phyloP scores from a whole-genome alignment of 2,888 invertebrate species.

The Pimpla rufipes region DNA sequence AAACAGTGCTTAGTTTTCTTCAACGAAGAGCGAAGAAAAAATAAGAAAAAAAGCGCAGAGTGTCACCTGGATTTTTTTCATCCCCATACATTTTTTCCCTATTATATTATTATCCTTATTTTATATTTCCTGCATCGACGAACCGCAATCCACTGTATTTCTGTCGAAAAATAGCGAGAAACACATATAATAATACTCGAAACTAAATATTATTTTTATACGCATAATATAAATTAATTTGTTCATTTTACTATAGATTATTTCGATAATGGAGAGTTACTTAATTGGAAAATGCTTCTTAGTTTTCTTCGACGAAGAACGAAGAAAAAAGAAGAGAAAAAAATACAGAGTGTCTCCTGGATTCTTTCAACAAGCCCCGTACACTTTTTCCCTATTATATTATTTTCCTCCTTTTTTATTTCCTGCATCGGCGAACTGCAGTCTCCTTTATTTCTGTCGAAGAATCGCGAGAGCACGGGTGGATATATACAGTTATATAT shows the following conservation, averaged over 20 bases:
- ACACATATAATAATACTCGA: no score
- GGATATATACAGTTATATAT: conserved; percentile 24
- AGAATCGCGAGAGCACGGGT: conserved; percentile 1
- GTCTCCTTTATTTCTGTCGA: conserved; percentile 38
- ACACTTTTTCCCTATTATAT: background rate
- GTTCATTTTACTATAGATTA: no score
- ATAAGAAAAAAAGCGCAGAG: no score
- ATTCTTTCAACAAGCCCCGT: background rate
- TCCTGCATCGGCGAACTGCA: background rate
- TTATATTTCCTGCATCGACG: background rate
- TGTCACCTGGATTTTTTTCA: background rate
- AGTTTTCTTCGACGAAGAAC: background rate
- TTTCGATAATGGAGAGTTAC: background rate
- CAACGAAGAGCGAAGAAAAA: no score
- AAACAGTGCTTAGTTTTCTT: no score
- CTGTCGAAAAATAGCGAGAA: conserved; percentile 25
- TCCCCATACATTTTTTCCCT: background rate
- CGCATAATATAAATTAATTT: no score
- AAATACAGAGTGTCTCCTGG: background rate
- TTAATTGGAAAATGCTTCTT: background rate
- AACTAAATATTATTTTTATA: no score
- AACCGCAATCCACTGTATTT: conserved; percentile 25
- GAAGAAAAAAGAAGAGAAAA: background rate
- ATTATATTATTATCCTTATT: conserved; percentile 2
- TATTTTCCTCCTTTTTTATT: conserved; percentile 3